A percentile compares a stretch with the other conserved stretches of the same genome.
phyloP scores from a whole-genome alignment of 2,888 invertebrate genomes.

The Sericinus montela region DNA sequence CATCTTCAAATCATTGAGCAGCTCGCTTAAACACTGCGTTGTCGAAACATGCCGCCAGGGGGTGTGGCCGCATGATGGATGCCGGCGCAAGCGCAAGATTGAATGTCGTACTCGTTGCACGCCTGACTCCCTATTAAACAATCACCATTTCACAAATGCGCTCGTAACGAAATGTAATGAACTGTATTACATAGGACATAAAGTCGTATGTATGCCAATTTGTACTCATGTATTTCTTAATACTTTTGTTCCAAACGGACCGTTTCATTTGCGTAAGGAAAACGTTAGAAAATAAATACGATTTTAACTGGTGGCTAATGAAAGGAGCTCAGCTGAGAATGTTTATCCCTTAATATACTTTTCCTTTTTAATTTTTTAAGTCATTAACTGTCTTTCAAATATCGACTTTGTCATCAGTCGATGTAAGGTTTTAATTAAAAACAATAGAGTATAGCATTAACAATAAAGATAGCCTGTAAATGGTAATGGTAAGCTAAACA shows the following conservation, averaged over 20 bases:
- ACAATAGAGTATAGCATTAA: too few relatives aligned
- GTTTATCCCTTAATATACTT: neutral
- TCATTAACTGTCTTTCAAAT: neutral
- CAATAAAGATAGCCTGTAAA: too few relatives aligned
- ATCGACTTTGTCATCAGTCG: too few relatives aligned
- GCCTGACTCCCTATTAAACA: constrained; percentile 29
- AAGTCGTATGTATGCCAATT: constrained; percentile 3
- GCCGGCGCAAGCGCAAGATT: constrained; percentile 44
- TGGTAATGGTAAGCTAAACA: too few relatives aligned
- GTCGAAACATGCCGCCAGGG: constrained; percentile 40
- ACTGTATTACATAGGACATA: constrained; percentile 14
- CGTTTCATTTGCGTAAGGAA: constrained; percentile 25
- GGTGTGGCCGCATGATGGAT: constrained; percentile 71
- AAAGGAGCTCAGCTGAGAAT: constrained; percentile 15
- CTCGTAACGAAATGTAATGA: constrained; percentile 10
- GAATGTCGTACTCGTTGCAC: constrained; percentile 39
- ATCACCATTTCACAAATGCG: constrained; percentile 19
- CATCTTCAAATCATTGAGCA: constrained; percentile 36
- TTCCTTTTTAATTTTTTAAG: neutral
- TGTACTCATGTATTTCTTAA: constrained; percentile 18
- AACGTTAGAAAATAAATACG: constrained; percentile 28
- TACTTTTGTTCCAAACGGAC: constrained; percentile 23
- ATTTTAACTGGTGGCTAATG: constrained; percentile 28
- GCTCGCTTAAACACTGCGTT: constrained; percentile 36
- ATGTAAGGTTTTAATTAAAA: too few relatives aligned